A percentile compares a stretch with the other conserved stretches of the same genome.
Evolutionary conservation across 2,113 vertebrate genomes (phyloP).

Genomic region (Alosa alosa): DNA sequence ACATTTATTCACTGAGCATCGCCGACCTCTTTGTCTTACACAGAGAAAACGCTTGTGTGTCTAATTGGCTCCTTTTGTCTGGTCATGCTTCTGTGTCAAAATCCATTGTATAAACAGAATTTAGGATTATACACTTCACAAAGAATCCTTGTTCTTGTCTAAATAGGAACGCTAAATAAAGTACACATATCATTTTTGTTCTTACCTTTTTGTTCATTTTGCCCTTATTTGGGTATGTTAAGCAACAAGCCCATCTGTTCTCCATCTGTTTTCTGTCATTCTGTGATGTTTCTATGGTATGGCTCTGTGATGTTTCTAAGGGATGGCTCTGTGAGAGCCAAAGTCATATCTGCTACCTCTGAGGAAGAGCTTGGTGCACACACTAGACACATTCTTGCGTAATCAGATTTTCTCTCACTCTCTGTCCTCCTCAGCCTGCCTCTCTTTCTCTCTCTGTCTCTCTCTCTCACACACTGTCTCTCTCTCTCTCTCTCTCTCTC

Average conservation of each 20-base stretch:
- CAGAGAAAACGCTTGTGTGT: not conserved
- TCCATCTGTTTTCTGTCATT: not conserved
- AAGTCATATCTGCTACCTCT: slow-evolving; percentile 2
- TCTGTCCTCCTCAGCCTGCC: not conserved
- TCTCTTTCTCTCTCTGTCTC: not conserved
- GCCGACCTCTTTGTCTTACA: not conserved
- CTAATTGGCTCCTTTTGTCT: not conserved
- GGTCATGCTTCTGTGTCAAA: not conserved
- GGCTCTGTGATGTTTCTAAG: not conserved
- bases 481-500: not conserved
- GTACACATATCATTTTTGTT: not conserved
- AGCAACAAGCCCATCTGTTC: not conserved
- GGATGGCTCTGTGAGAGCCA: not conserved
- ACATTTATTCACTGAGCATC: not conserved
- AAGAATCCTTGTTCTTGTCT: not conserved
- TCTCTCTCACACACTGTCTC: not conserved
- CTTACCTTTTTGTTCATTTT: not conserved
- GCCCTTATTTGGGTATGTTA: not conserved
- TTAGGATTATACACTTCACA: not conserved
- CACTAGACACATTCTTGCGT: not conserved
- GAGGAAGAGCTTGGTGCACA: not conserved
- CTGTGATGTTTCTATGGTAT: not conserved
- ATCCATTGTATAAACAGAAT: not conserved
- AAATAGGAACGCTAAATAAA: not conserved
- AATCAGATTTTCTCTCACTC: not conserved